Evolutionary conservation across 2,888 invertebrate species (phyloP).

Genomic region (Fissipunctia ypsillon): DNA sequence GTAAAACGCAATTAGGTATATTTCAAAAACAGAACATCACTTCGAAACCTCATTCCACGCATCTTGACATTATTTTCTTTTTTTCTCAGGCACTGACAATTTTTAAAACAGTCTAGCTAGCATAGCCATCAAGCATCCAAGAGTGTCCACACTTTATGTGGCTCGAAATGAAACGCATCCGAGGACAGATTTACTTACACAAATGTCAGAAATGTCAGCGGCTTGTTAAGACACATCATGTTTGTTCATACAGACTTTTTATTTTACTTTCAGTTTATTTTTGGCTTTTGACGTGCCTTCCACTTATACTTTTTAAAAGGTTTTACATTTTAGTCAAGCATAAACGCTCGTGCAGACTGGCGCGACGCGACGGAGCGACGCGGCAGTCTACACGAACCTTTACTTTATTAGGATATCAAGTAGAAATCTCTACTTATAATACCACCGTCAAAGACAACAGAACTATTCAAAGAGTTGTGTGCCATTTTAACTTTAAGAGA

Average conservation of each 20-base stretch:
- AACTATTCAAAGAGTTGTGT: not conserved
- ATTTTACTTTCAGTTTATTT: conserved; percentile 27
- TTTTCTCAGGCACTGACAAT: conserved; percentile 19
- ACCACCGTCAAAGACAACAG: not conserved
- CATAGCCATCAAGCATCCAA: conserved; percentile 28
- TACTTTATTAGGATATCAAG: conserved; percentile 8
- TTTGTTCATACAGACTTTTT: conserved; percentile 33
- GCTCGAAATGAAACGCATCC: conserved; percentile 52
- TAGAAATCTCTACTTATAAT: not conserved
- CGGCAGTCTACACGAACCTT: too few species aligned
- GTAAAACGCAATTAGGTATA: not conserved
- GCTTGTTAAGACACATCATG: conserved; percentile 60
- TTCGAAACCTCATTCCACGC: conserved; percentile 7
- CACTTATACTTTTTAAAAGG: not conserved
- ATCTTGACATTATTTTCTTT: conserved; percentile 1
- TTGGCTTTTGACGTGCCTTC: conserved; percentile 6
- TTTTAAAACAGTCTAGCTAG: conserved; percentile 33
- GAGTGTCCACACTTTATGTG: conserved; percentile 52
- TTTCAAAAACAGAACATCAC: conserved; percentile 22
- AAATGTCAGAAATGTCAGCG: conserved; percentile 62
- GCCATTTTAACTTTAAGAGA: not conserved
- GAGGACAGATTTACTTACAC: conserved; percentile 66
- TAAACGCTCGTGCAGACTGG: too few species aligned
- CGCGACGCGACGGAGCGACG: too few species aligned
- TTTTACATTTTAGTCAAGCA: too few species aligned